phyloP scores from a whole-genome alignment of 2,797 vertebrate genomes.

The Tolypeutes matacus region DNA sequence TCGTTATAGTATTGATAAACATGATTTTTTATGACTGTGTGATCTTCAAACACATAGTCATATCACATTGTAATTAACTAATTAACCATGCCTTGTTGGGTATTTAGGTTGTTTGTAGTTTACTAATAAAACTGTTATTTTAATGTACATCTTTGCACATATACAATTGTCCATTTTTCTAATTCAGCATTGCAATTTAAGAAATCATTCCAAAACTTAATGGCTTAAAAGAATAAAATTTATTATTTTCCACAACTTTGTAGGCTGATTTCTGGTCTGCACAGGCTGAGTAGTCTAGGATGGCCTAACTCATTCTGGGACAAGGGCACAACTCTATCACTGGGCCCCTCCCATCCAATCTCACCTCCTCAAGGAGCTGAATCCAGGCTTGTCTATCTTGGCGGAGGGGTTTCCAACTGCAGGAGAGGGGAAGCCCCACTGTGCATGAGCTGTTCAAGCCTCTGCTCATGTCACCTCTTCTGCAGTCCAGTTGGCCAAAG shows the following conservation, averaged over 20 bases:
- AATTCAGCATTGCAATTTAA: not conserved
- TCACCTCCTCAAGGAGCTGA: not conserved
- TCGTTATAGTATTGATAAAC: conserved; percentile 2
- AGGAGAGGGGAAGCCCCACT: not conserved
- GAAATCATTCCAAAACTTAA: not conserved
- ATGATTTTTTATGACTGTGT: conserved; percentile 34
- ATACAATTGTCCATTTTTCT: not conserved
- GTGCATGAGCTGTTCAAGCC: not conserved
- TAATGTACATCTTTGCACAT: conserved; percentile 37
- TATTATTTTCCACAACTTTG: not conserved
- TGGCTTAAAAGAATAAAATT: not conserved
- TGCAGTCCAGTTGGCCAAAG: not conserved
- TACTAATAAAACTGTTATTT: conserved; percentile 26
- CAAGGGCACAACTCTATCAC: not conserved
- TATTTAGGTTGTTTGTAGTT: conserved; percentile 5
- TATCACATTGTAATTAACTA: not conserved
- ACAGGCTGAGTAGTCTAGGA: not conserved
- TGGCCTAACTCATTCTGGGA: not conserved
- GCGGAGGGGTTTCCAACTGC: not conserved
- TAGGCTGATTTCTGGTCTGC: not conserved
- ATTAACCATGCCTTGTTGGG: not conserved
- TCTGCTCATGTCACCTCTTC: not conserved
- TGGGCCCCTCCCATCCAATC: not conserved
- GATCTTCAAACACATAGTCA: not conserved
- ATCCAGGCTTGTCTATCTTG: not conserved